Evolutionary conservation across 2,888 invertebrate species (phyloP).

Genomic region (Hydroisotoma schaefferi): DNA sequence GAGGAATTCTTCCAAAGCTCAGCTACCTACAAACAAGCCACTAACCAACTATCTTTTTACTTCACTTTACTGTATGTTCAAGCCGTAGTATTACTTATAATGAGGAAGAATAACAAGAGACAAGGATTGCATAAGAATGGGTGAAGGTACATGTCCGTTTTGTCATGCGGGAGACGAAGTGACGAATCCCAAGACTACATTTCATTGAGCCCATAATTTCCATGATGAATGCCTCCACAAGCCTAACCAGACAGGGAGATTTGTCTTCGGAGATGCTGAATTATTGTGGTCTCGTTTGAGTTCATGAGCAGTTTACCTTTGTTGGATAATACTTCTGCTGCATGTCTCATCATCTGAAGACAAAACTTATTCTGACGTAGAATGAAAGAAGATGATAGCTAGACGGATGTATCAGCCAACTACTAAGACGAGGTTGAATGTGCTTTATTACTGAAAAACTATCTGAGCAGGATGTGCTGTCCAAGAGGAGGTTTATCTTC

Average conservation of each 20-base stretch:
- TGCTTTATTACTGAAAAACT: too few relatives aligned
- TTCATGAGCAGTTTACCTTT: too few relatives aligned
- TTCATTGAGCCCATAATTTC: constrained; percentile 41
- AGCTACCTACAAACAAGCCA: too few relatives aligned
- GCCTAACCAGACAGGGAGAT: constrained; percentile 34
- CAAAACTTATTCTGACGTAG: too few relatives aligned
- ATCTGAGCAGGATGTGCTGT: too few relatives aligned
- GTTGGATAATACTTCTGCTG: too few relatives aligned
- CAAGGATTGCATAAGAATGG: constrained; percentile 30
- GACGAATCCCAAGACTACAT: constrained; percentile 41
- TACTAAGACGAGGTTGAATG: too few relatives aligned
- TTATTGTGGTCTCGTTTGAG: constrained; percentile 3
- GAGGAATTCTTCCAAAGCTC: neutral
- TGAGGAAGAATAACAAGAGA: constrained; percentile 16
- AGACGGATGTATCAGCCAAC: too few relatives aligned
- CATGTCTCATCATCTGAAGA: too few relatives aligned
- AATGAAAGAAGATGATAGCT: too few relatives aligned
- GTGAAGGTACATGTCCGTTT: constrained; percentile 16
- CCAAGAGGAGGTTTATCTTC: too few relatives aligned
- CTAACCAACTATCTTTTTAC: neutral
- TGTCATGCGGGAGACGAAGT: constrained; percentile 27
- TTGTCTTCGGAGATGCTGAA: constrained; percentile 27
- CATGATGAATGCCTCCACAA: constrained; percentile 39
- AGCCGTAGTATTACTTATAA: neutral
- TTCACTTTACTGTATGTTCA: neutral